Evolutionary conservation across 2,113 vertebrate species (phyloP), one percentile per base, ranked within the genome.

Genomic region (Nerophis lumbriciformis): DNA sequence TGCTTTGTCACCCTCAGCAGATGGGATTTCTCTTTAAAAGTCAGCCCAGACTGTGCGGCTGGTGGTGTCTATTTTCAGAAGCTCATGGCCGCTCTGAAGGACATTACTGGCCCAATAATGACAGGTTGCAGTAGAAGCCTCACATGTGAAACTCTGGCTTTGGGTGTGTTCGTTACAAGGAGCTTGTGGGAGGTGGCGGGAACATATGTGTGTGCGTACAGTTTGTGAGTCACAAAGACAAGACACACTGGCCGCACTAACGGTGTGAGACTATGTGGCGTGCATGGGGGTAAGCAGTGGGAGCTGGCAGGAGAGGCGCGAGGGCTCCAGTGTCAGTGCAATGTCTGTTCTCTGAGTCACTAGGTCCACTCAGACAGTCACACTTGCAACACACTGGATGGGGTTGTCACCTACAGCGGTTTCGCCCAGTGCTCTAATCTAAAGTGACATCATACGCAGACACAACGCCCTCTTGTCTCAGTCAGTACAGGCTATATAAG

Each of bases 21-120:
- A 77, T 81, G 72, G 79, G 36, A 82, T 83, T 87, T 81, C 81
- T 76, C 73, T 83, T 76, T 87, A 85, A 86, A 87, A 90, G 84
- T 72, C 83, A 81, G 78, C 78, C 78, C 81, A 84, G 83, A 86
- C 85, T 77, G 77, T 83, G 87, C 71, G 87, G 88, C 82, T 83
- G 80, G 73, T 45, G 49, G 80, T 76, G 80, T 87, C 89, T 91
- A 91, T 91, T 91, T 91, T 89, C 85, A 90, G 88, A 78, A 69
- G 79, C 84, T 81, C 65, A 56, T 80, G 70, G 83, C 81, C 83
- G 61, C 77, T 65, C 70, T 71, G 84, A 82, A 85, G 85, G 86
- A 74, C 83, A 89, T 77, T 79, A 81, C 85, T 87, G 83, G 79
- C 74, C 76, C 80, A 78, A 66, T 91, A 90, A 91, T 91, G 76